These are phyloP conservation scores for Aphodius granarius DNA, from an alignment of 2,888 invertebrate genomes.

Conservation along the genomic window DNA sequence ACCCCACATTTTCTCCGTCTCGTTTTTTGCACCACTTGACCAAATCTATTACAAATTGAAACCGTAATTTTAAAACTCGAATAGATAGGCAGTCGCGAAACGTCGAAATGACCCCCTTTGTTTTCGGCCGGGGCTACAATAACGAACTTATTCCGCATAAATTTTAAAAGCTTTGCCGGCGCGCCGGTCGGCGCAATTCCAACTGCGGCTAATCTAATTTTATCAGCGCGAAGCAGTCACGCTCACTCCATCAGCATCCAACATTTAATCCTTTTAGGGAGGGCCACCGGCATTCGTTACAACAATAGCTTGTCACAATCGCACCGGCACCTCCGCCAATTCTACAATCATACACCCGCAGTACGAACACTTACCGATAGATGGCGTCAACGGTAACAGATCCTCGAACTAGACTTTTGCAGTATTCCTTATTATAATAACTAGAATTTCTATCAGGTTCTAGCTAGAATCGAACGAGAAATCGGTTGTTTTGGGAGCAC, in stretches of 20 bases:
- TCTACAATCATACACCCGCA: not conserved
- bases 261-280: not conserved
- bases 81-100: not conserved
- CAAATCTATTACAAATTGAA: too few relatives aligned
- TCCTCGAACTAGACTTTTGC: not conserved
- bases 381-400: not conserved
- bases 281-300: not conserved
- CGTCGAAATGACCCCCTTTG: not conserved
- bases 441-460: too few relatives aligned
- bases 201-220: not conserved
- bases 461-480: too few relatives aligned
- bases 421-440: too few relatives aligned
- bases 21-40: too few relatives aligned
- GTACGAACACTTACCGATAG: not conserved
- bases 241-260: not conserved
- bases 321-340: not conserved
- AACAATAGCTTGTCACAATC: not conserved
- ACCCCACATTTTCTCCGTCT: too few relatives aligned
- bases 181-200: not conserved
- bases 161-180: not conserved
- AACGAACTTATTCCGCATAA: not conserved
- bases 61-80: not conserved
- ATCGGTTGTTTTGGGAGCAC: too few relatives aligned
- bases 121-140: not conserved
- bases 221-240: not conserved